Base-by-base conservation (phyloP, 2,113 vertebrate genomes). In the Pao palembangensis region DNA sequence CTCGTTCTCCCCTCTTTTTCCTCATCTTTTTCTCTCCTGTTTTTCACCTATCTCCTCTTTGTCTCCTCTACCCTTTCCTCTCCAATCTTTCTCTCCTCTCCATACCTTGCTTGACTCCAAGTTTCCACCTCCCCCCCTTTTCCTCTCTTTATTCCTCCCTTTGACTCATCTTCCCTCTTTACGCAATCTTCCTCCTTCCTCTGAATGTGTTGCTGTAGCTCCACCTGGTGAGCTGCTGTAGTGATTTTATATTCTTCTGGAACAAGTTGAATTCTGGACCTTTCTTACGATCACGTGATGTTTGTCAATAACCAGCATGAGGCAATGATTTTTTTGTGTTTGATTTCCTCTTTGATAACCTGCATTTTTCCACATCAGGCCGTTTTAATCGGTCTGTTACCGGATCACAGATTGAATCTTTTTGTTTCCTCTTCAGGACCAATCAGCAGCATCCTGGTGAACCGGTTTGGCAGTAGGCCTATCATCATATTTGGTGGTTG, bases 391-490 rank as follows among this genome's bases (percentile, higher is more conserved):
- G 8, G 16, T n/a, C 15, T 47, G 14, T 47, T 47, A 6, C 25
- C 25, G 25, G 25, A 6, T 28, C 25, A 3, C 12, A 15, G 4
- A 15, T 20, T 25, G 3, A 21, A 3, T 41, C n/a, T 10, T 19
- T 20, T 17, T 14, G 47, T n/a, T n/a, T n/a, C 38, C 10, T 62
- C 61, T 10, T 0, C 77, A 88, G 97, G 97, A 83, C 97, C 97
- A 34, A 86, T 99, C 89, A 98, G 96, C 92, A 99, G 96, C 74
- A 81, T 98, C 85, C 87, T 99, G 34, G 97, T 99, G 69, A 99
- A 99, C 80, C 93, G 89, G 25, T 99, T 88, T 0, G 97, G 97
- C 71, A 99, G 96, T 59, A 92, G 96, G 55, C 95, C 94, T 0
- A 88, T 99, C 81, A 93, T 99, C 80, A 93, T 99, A 0, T 0